Evolutionary conservation across 1,140 invertebrate species (phyloP).

Genomic region (Cheumatopsyche charites): DNA sequence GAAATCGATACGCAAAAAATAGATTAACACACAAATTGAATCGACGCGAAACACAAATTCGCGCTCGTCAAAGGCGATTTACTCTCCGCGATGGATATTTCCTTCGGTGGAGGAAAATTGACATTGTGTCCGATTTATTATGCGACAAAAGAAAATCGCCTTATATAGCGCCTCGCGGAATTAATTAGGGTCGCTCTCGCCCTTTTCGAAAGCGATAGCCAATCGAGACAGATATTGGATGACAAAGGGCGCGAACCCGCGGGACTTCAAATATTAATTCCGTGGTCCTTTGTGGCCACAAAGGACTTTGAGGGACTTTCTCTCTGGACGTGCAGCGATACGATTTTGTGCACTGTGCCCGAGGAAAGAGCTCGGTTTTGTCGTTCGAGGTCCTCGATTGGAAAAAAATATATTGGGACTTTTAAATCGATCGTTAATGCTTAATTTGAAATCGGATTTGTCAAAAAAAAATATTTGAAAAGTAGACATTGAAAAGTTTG

Average conservation of each 20-base stretch:
- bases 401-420: too few species aligned
- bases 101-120: neutral
- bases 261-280: slow-evolving; percentile 53
- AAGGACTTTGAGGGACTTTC: slow-evolving; percentile 34
- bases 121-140: slow-evolving; percentile 12
- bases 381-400: too few species aligned
- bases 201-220: slow-evolving; percentile 23
- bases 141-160: slow-evolving; percentile 20
- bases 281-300: slow-evolving; percentile 50
- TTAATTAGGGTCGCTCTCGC: slow-evolving; percentile 20
- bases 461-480: too few species aligned
- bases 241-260: slow-evolving; percentile 42
- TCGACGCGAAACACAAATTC: too few species aligned
- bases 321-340: neutral
- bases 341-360: slow-evolving; percentile 7
- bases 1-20: too few species aligned
- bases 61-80: too few species aligned
- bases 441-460: too few species aligned
- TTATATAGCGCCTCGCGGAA: slow-evolving; percentile 19
- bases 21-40: too few species aligned
- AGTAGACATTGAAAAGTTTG: too few species aligned
- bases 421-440: too few species aligned
- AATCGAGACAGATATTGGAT: slow-evolving; percentile 28
- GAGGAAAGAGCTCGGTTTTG: too few species aligned
- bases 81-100: too few species aligned